Base-by-base conservation (phyloP, 2,113 vertebrate genomes). In the Taurulus bubalis region DNA sequence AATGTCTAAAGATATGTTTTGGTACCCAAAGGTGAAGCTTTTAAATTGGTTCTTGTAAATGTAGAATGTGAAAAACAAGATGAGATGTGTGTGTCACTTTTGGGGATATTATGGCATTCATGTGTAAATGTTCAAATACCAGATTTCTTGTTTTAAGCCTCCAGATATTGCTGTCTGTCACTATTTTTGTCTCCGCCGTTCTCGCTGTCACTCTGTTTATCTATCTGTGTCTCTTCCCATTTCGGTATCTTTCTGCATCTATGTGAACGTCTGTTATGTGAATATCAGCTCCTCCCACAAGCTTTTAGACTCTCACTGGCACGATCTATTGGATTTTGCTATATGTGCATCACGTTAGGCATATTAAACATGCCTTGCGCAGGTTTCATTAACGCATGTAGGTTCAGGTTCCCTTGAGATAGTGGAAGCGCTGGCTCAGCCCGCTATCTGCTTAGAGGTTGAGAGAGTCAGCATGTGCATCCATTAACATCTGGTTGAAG, bases 111-210 rank as follows among this genome's bases (percentile, higher is more conserved):
- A 32, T 82, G 30, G 62, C 65, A 81, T 85, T 89, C 56, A 80
- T 90, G 84, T 86, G 72, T 76, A 86, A 84, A 87, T 84, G 38
- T 82, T 85, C 62, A 82, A 75, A 84, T 77, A 70, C 60, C 66
- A 75, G 79, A 82, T 87, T 86, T 82, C 42, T 30, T 73, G 30
- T 87, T 79, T 79, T 75, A 74, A 73, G 80, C 82, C 87, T 83
- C 60, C 51, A 85, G 70, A 86, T 89, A 89, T 84, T 32, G 10
- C 60, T 63, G 55, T 60, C 66, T 80, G 65, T 85, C 59, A 62
- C 71, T 75, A 53, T 87, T 85, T 73, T 49, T 72, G 58, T 45
- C 69, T 73, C 38, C 70, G 73, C 22, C 49, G 58, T 40, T 83
- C 71, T 53, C 22, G 8, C 49, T 85, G 71, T 81, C 60, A 68